A percentile compares a stretch with the other conserved stretches of the same genome.
phyloP scores from a whole-genome alignment of 37 sponge, comb jelly and placozoan species.

The Bolinopsis microptera region DNA sequence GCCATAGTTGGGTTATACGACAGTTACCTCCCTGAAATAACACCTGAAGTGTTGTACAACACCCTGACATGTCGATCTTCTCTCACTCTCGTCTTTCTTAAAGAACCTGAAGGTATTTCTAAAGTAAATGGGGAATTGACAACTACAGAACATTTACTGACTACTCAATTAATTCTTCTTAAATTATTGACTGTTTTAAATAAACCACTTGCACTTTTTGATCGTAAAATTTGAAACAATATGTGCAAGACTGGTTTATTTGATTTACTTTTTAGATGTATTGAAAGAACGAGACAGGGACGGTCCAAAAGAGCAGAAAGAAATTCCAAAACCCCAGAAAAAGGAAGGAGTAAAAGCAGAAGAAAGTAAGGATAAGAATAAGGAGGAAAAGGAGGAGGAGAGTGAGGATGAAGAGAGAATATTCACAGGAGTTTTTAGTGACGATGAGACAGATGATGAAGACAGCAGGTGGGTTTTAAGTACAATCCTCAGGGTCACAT shows the following conservation, averaged over 20 bases:
- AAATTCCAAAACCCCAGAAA: background rate
- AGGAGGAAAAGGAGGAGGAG: constrained; percentile 24
- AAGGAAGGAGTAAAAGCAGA: background rate
- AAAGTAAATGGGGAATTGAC: no score
- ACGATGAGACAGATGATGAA: constrained; percentile 60
- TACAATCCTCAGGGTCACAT: no score
- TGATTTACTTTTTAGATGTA: constrained; percentile 5
- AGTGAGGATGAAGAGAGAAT: background rate
- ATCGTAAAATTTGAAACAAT: no score
- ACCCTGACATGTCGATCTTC: constrained; percentile 30
- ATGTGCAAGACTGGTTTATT: no score
- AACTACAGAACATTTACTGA: no score
- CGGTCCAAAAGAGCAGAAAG: background rate
- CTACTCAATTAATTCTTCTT: no score
- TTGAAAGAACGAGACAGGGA: constrained; percentile 34
- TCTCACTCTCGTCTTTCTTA: constrained; percentile 15
- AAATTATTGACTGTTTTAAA: no score
- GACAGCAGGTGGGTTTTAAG: constrained; percentile 14
- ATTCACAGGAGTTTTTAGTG: constrained; percentile 45
- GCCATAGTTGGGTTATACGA: constrained; percentile 52
- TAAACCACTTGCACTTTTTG: no score
- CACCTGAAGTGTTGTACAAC: constrained; percentile 53
- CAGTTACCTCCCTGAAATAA: constrained; percentile 54
- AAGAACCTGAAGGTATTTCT: constrained; percentile 3
- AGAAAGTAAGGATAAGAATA: background rate